These are phyloP conservation scores for Lucilia sericata DNA, from an alignment of 1,140 invertebrate genomes.

Conservation along the genomic window DNA sequence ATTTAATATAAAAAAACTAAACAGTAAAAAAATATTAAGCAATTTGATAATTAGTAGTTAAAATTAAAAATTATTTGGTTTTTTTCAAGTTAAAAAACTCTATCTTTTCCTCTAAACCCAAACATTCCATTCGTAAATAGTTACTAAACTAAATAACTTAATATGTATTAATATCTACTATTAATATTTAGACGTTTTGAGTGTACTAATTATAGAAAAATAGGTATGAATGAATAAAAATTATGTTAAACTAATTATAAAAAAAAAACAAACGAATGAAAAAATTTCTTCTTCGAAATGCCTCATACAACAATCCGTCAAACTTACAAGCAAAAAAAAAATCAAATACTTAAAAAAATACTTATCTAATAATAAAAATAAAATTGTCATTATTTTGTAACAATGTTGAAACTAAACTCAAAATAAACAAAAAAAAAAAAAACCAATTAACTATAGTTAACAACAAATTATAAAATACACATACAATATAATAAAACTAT, in stretches of 20 bases:
- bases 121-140: neutral
- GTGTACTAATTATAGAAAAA: neutral
- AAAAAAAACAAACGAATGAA: neutral
- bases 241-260: neutral
- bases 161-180: neutral
- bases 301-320: slow-evolving; percentile 42
- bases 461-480: neutral
- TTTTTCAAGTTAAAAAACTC: neutral
- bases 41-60: slow-evolving; percentile 4
- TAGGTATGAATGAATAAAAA: neutral
- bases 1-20: slow-evolving; percentile 19
- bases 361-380: too few species aligned
- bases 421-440: slow-evolving; percentile 29
- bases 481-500: too few species aligned
- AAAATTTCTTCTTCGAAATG: neutral
- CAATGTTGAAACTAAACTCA: neutral
- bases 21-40: slow-evolving; percentile 11
- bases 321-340: neutral
- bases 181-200: neutral
- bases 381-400: slow-evolving; percentile 39
- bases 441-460: slow-evolving; percentile 32
- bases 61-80: neutral
- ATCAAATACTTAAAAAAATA: neutral
- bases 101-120: neutral
- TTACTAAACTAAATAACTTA: neutral